Percentiles rank a stretch among this genome's conserved stretches.
These are phyloP conservation scores for Aspiorhynchus laticeps DNA, from an alignment of 2,113 vertebrate genomes.

Conservation along the genomic window DNA sequence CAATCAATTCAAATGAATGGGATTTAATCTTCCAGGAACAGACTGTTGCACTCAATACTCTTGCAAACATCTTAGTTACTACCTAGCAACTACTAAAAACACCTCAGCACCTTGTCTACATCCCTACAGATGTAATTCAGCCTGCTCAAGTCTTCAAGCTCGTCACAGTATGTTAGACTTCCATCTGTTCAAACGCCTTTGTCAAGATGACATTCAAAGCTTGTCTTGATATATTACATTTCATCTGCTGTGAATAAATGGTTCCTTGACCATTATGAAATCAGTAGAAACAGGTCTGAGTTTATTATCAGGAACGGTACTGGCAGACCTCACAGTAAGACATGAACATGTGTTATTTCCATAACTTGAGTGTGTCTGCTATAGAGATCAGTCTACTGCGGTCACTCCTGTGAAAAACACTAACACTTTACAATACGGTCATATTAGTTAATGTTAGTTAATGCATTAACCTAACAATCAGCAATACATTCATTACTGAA, in stretches of 20 bases:
- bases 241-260: not conserved
- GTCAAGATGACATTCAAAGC: not conserved
- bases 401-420: not conserved
- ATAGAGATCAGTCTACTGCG: not conserved
- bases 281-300: not conserved
- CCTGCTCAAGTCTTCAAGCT: too few relatives aligned
- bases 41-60: too few relatives aligned
- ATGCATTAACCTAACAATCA: not conserved
- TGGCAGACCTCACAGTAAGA: not conserved
- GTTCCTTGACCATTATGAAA: not conserved
- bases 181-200: not conserved
- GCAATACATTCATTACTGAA: too few relatives aligned
- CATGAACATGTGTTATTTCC: not conserved
- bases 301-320: not conserved
- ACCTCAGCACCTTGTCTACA: not conserved
- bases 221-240: not conserved
- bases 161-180: not conserved
- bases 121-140: too few relatives aligned
- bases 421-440: not conserved
- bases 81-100: too few relatives aligned
- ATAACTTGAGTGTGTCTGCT: not conserved
- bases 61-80: too few relatives aligned
- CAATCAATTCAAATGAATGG: too few relatives aligned
- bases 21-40: too few relatives aligned
- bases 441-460: not conserved